These are phyloP conservation scores for Rugalucina vietnamica DNA, from an alignment of 2,888 invertebrate genomes.

Conservation along the genomic window DNA sequence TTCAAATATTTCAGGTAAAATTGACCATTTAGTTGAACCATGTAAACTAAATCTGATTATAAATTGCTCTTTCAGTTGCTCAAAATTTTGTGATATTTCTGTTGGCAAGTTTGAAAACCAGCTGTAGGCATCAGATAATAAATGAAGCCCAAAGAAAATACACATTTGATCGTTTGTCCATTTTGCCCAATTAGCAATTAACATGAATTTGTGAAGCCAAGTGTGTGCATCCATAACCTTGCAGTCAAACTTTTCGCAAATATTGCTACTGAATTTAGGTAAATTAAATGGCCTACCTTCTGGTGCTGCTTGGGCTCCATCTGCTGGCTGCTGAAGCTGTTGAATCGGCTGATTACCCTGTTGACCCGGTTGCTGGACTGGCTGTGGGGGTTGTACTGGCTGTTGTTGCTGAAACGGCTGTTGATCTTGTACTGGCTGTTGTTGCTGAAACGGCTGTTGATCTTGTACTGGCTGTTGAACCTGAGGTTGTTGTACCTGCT, in stretches of 20 bases:
- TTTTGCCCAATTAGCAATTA: not conserved
- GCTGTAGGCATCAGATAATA: not conserved
- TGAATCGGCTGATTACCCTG: too few species aligned
- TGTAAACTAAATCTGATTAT: not conserved
- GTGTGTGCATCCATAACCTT: not conserved
- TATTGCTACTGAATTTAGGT: not conserved
- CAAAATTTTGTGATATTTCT: not conserved
- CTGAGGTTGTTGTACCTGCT: too few species aligned
- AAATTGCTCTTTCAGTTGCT: not conserved
- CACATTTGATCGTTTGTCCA: not conserved
- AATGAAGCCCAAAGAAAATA: not conserved
- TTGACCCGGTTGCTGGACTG: too few species aligned
- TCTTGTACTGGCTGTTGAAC: too few species aligned
- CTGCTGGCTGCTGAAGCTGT: too few species aligned
- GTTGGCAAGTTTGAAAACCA: not conserved
- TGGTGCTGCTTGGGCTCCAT: not conserved
- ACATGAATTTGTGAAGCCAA: not conserved
- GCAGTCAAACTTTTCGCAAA: not conserved
- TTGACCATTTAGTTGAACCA: not conserved
- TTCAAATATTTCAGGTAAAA: not conserved
- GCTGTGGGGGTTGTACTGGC: too few species aligned
- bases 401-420: too few species aligned
- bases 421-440: too few species aligned
- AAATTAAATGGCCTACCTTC: not conserved
- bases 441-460: too few species aligned